Percentiles rank a stretch among this genome's conserved stretches.
Evolutionary conservation across 2,888 invertebrate species (phyloP).

Genomic region (Melangyna quadrimaculata): DNA sequence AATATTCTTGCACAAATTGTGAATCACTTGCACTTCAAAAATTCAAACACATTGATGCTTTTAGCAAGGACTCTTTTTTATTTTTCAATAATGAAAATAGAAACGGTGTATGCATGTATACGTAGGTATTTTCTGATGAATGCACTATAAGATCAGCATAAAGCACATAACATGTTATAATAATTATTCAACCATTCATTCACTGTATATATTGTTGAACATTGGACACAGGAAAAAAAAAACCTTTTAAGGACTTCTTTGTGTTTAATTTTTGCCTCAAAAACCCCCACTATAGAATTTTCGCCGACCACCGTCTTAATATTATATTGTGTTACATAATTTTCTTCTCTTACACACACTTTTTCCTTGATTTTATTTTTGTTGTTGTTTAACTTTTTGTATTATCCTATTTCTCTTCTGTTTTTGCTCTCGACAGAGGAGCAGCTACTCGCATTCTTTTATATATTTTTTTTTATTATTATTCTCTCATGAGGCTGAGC

Average conservation of each 20-base stretch:
- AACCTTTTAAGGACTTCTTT: conserved; percentile 11
- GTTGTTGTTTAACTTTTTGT: background rate
- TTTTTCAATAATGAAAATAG: background rate
- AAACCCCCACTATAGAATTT: background rate
- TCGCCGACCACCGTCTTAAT: conserved; percentile 5
- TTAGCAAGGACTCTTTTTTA: background rate
- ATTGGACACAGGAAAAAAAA: background rate
- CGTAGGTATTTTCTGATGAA: background rate
- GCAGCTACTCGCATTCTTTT: conserved; percentile 2
- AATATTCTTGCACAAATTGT: conserved; percentile 6
- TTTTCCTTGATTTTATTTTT: background rate
- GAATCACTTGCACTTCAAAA: conserved; percentile 3
- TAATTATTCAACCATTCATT: conserved; percentile 28
- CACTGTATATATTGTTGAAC: background rate
- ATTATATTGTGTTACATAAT: conserved; percentile 66
- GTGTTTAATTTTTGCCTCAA: background rate
- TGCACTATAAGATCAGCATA: conserved; percentile 7
- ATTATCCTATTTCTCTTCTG: conserved; percentile 1
- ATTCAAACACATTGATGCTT: background rate
- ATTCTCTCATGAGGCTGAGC: background rate
- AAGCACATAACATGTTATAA: conserved; percentile 16
- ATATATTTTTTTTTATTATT: background rate
- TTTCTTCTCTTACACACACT: conserved; percentile 52
- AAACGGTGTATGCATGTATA: background rate
- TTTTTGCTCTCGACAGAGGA: conserved; percentile 9